Percentiles rank a stretch among this genome's conserved stretches.
These are phyloP conservation scores for Taxidea taxus DNA, from an alignment of 2,113 vertebrate genomes.

Conservation along the genomic window DNA sequence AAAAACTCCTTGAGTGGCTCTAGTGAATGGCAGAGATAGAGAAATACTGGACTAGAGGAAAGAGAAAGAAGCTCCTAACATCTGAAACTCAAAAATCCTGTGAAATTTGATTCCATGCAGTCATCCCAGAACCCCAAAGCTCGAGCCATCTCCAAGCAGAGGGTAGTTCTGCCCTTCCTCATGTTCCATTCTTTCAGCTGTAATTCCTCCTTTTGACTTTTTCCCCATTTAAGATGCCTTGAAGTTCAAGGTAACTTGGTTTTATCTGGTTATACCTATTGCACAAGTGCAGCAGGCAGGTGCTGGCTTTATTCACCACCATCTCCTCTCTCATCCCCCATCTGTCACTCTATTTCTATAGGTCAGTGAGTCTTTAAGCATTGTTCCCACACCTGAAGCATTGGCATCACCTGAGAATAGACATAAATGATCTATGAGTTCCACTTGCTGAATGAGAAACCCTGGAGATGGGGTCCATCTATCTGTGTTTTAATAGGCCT, in stretches of 20 bases:
- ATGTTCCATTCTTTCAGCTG: neutral
- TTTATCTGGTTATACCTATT: neutral
- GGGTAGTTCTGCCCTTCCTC: neutral
- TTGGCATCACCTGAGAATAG: neutral
- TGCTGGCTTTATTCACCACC: neutral
- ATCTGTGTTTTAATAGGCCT: neutral
- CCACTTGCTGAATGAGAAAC: neutral
- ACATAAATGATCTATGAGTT: neutral
- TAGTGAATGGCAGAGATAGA: neutral
- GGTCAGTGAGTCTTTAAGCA: neutral
- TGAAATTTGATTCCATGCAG: neutral
- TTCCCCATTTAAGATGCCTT: neutral
- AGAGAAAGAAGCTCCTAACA: neutral
- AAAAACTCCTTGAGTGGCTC: neutral
- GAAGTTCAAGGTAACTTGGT: neutral
- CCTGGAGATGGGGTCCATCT: neutral
- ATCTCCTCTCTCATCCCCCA: neutral
- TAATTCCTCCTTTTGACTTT: neutral
- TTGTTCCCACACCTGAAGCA: neutral
- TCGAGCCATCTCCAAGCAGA: neutral
- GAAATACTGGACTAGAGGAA: neutral
- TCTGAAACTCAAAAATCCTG: neutral
- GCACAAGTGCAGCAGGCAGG: neutral
- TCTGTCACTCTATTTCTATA: neutral
- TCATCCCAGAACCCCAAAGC: neutral